A percentile compares a stretch with the other conserved stretches of the same genome.
phyloP scores from a whole-genome alignment of 2,113 vertebrate genomes.

The Zapus hudsonius region DNA sequence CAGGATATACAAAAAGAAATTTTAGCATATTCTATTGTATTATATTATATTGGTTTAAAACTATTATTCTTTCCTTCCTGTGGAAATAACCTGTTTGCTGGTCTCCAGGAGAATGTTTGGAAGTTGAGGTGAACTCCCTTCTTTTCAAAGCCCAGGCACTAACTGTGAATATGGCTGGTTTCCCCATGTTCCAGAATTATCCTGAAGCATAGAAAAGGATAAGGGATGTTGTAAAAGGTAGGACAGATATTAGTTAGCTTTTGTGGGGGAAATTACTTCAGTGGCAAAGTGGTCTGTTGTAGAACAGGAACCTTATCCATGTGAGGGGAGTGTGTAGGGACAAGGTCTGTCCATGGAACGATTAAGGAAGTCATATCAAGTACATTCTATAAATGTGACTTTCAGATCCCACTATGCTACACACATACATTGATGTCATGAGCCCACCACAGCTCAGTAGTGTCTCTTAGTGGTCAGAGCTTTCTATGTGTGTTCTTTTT shows the following conservation, averaged over 20 bases:
- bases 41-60: background rate
- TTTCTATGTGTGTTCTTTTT: background rate
- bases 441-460: no score
- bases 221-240: background rate
- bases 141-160: background rate
- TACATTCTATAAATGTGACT: no score
- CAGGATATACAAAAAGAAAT: background rate
- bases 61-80: background rate
- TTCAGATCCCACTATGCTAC: no score
- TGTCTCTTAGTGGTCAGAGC: no score
- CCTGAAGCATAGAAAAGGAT: background rate
- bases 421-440: no score
- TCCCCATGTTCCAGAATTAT: background rate
- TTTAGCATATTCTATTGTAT: background rate
- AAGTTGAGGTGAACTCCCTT: background rate
- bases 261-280: no score
- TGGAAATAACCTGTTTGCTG: background rate
- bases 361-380: no score
- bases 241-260: background rate
- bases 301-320: no score
- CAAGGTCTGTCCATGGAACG: no score
- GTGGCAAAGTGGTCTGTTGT: no score
- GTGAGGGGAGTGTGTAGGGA: no score
- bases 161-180: fast-evolving
- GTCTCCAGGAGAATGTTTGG: background rate